Conservation (phyloP, 2,113 vertebrate species). For the Xerus inauris region DNA sequence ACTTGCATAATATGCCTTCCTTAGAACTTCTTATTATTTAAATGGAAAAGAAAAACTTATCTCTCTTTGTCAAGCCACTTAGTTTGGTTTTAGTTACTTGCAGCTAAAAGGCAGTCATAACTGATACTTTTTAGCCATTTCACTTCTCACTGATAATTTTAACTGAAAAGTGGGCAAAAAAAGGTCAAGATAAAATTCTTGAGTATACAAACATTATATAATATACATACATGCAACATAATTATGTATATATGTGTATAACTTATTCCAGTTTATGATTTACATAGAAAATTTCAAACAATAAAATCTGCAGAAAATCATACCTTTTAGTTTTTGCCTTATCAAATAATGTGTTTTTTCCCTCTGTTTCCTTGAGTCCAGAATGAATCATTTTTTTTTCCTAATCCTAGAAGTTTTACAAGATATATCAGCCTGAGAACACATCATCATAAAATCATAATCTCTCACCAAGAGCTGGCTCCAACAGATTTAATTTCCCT, state of each 20-base stretch:
- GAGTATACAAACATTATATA: neutral
- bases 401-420: neutral
- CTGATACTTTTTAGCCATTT: neutral
- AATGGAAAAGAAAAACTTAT: neutral
- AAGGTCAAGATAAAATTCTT: neutral
- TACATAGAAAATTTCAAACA: neutral
- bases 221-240: neutral
- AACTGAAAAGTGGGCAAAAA: neutral
- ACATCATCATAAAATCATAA: slow-evolving; percentile 30
- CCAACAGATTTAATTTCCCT: neutral
- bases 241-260: neutral
- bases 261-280: slow-evolving; percentile 18
- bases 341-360: neutral
- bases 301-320: slow-evolving; percentile 30
- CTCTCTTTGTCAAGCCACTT: neutral
- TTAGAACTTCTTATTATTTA: neutral
- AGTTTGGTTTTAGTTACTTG: neutral
- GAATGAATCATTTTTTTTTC: slow-evolving; percentile 28
- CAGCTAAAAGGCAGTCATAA: neutral
- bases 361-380: neutral
- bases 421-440: neutral
- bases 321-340: neutral
- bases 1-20: neutral
- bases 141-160: neutral
- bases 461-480: neutral